Base-by-base conservation (phyloP, 2,888 invertebrate genomes). In the Acheta domesticus region DNA sequence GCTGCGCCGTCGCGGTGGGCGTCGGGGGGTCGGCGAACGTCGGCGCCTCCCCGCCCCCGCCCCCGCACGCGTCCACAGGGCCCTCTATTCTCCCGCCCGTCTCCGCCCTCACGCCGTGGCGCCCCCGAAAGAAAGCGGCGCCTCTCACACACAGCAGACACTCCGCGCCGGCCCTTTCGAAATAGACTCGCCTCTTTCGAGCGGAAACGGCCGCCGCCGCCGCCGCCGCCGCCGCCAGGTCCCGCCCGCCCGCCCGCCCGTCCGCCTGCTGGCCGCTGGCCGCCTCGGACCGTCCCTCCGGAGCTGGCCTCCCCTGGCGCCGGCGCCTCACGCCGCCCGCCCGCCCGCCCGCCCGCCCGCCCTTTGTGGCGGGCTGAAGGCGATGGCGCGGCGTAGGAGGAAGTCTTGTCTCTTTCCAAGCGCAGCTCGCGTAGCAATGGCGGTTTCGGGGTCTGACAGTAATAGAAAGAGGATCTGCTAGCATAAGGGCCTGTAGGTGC, bases 101-200 rank as follows among this genome's bases (percentile, higher is more conserved):
- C 36, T 36, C 36, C 36, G 36, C 36, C 36, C 36, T 36, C 36
- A 36, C 36, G 36, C 36, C 36, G 8, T 36, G 36, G 36, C 36
- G 36, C 36, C 36, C n/a, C n/a, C 62, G 62, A 62, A 62, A 62
- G 62, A 62, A 62, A 62, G 62, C 62, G 62, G n/a, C 62, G 62
- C 62, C 62, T 19, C 62, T 12, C 62, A 62, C 14, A 36, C 36
- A 36, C 36, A 36, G 36, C 8, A 36, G 36, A 36, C 36, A 8
- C 36, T 36, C 36, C 36, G 36, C 36, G 36, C 36, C 36, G 36
- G 14, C n/a, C 62, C 16, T 62, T 62, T 62, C 62, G 62, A 62
- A 62, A 62, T 62, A 62, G 62, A 62, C 62, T 62, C 62, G 36
- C 36, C 36, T 36, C 36, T 36, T 62, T 62, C 11, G n/a, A 62